Percentiles rank a stretch among this genome's conserved stretches.
Evolutionary conservation across 2,888 invertebrate species (phyloP).

Genomic region (Frankliniella intonsa): DNA sequence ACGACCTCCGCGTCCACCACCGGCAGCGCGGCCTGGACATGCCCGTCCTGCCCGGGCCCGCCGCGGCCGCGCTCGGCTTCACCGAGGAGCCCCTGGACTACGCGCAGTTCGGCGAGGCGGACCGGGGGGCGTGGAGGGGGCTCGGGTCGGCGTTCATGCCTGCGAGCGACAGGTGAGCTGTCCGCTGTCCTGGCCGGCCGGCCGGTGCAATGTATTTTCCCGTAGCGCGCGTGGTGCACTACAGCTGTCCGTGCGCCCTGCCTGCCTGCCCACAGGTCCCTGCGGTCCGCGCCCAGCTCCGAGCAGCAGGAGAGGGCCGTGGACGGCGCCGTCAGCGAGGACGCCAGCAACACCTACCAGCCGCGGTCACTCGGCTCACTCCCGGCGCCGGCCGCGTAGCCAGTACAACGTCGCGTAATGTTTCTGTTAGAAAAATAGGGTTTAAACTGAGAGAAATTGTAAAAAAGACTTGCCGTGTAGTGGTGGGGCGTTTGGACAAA

Average conservation of each 20-base stretch:
- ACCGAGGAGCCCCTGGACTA: slow-evolving; percentile 9
- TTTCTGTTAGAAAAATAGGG: background rate
- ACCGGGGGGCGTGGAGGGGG: background rate
- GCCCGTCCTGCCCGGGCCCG: background rate
- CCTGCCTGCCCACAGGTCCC: background rate
- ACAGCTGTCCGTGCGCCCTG: background rate
- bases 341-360: background rate
- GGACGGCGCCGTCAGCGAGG: background rate
- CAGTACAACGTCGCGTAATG: background rate
- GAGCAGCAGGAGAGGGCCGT: slow-evolving; percentile 1
- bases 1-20: slow-evolving; percentile 4
- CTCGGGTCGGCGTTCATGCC: background rate
- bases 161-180: background rate
- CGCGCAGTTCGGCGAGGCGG: slow-evolving; percentile 11
- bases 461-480: background rate
- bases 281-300: background rate
- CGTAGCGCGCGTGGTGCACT: no score
- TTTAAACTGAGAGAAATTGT: slow-evolving; percentile 5
- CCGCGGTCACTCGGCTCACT: background rate
- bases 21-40: slow-evolving; percentile 8
- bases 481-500: background rate
- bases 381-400: background rate
- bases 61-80: background rate
- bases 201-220: no score
- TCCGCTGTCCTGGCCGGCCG: background rate